Evolutionary conservation across 2,797 vertebrate genomes (phyloP).

Genomic region (Bryconaethiops microstoma): DNA sequence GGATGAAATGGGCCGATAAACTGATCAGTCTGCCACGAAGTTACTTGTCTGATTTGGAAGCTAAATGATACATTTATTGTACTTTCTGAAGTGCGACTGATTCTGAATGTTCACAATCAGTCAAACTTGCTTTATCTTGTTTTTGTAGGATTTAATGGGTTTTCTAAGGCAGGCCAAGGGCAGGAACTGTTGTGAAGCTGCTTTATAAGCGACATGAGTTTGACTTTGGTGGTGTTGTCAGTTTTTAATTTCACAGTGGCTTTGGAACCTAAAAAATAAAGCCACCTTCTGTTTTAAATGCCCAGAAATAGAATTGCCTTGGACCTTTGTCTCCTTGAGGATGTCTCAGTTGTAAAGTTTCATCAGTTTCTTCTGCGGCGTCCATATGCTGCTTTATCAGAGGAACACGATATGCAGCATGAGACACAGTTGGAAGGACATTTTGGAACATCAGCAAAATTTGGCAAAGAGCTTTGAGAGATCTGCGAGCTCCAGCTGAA

Average conservation of each 20-base stretch:
- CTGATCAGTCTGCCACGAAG: neutral
- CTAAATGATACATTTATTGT: neutral
- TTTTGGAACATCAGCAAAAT: neutral
- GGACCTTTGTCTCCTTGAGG: neutral
- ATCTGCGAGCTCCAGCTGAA: neutral
- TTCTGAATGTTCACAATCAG: neutral
- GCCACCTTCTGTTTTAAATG: neutral
- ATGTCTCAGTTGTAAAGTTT: neutral
- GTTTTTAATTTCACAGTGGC: neutral
- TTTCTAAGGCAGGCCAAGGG: neutral
- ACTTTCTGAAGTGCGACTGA: no score
- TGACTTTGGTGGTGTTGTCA: neutral
- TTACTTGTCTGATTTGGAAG: neutral
- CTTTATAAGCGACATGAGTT: neutral
- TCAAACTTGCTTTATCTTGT: neutral
- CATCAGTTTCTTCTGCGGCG: neutral
- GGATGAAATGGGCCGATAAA: slow-evolving; percentile 1
- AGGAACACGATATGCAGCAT: neutral
- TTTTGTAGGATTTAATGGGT: neutral
- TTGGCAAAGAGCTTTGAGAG: neutral
- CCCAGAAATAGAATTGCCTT: neutral
- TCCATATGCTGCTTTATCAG: neutral
- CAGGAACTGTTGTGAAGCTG: neutral
- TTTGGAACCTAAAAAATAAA: neutral
- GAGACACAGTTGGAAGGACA: neutral